Percentiles rank a stretch among this genome's conserved stretches.
Evolutionary conservation across 2,797 vertebrate genomes (phyloP).

Genomic region (Falco berigora): DNA sequence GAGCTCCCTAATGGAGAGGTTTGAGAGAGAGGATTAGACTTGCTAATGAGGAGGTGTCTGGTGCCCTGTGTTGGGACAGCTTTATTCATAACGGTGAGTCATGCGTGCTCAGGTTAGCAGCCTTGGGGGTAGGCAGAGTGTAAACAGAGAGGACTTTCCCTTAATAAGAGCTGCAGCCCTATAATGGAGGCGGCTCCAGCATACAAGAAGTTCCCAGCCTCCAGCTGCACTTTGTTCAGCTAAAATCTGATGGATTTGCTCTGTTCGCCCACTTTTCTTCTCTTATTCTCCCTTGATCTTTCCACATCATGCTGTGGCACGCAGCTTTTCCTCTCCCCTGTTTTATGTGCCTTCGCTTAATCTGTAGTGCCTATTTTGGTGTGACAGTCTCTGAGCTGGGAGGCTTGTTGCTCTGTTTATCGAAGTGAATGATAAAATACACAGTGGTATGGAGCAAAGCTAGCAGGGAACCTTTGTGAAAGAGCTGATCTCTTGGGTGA

Average conservation of each 20-base stretch:
- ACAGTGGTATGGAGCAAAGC: neutral
- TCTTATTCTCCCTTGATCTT: neutral
- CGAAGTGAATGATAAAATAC: neutral
- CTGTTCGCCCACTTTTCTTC: neutral
- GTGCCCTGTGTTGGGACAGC: neutral
- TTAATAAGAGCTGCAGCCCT: neutral
- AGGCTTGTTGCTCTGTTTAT: neutral
- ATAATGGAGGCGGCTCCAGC: neutral
- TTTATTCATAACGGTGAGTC: neutral
- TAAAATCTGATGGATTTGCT: neutral
- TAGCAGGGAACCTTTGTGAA: neutral
- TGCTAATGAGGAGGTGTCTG: neutral
- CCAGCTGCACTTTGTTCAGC: conserved; percentile 1
- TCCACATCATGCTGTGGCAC: neutral
- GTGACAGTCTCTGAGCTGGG: neutral
- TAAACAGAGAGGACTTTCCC: neutral
- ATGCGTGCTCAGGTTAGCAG: neutral
- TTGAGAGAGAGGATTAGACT: neutral
- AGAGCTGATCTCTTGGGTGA: neutral
- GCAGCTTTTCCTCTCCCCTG: neutral
- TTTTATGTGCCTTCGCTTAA: neutral
- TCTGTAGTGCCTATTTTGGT: neutral
- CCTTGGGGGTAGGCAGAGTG: neutral
- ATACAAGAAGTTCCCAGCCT: neutral
- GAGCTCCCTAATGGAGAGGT: neutral